Conservation (phyloP, 2,113 vertebrate genomes). For the Halcyon senegalensis region DNA sequence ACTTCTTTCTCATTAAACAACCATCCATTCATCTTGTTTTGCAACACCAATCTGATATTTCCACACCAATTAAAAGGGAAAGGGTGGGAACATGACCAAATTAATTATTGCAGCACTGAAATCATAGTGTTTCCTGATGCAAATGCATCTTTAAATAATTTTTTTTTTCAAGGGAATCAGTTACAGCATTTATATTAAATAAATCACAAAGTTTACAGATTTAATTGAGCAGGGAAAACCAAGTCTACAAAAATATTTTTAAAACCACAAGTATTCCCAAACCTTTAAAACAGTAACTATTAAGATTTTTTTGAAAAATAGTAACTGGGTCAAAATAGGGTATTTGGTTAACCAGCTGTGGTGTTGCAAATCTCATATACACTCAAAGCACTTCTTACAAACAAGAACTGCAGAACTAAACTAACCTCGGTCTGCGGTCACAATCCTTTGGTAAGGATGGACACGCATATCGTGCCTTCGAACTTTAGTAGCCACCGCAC, state of each 20-base stretch:
- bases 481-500: slow-evolving; percentile 99
- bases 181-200: slow-evolving; percentile 45
- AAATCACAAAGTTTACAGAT: slow-evolving; percentile 20
- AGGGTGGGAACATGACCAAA: background rate
- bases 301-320: slow-evolving; percentile 20
- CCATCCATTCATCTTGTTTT: slow-evolving; percentile 77
- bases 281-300: slow-evolving; percentile 11
- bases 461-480: slow-evolving; percentile 99
- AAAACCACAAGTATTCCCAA: background rate
- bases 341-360: slow-evolving; percentile 76
- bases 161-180: slow-evolving; percentile 25
- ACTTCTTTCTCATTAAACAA: slow-evolving; percentile 78
- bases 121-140: slow-evolving; percentile 55
- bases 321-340: slow-evolving; percentile 19
- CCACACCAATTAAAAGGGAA: slow-evolving; percentile 57
- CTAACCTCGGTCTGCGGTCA: slow-evolving; percentile 99
- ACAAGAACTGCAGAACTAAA: slow-evolving; percentile 93
- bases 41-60: slow-evolving; percentile 79
- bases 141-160: slow-evolving; percentile 31
- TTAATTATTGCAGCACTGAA: slow-evolving; percentile 60
- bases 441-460: slow-evolving; percentile 99
- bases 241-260: background rate
- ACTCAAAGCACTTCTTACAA: slow-evolving; percentile 79
- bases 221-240: slow-evolving; percentile 63
- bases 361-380: slow-evolving; percentile 82